These are phyloP conservation scores for Papilio polyxenes DNA, from an alignment of 1,140 invertebrate species.

Conservation along the genomic window DNA sequence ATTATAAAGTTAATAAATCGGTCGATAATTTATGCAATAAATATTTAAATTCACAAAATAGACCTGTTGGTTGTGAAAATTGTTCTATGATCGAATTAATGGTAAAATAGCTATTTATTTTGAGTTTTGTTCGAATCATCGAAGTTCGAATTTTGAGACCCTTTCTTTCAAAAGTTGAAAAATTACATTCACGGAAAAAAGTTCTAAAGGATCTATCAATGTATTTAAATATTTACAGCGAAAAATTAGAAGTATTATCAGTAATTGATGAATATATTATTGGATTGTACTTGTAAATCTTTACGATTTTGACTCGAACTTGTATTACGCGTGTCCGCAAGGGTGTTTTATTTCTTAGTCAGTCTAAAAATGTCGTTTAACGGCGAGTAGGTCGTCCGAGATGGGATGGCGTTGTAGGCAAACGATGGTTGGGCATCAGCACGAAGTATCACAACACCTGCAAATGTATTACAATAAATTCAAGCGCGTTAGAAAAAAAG, in stretches of 20 bases:
- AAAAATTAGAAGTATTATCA: not conserved
- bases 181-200: not conserved
- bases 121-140: too few relatives aligned
- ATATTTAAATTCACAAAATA: slow-evolving; percentile 19
- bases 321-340: slow-evolving; percentile 34
- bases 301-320: slow-evolving; percentile 40
- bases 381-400: slow-evolving; percentile 83
- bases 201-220: not conserved
- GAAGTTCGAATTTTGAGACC: too few relatives aligned
- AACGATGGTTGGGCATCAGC: slow-evolving; percentile 87
- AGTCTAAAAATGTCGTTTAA: slow-evolving; percentile 80
- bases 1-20: not conserved
- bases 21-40: not conserved
- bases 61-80: too few relatives aligned
- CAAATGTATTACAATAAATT: slow-evolving; percentile 45
- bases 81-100: too few relatives aligned
- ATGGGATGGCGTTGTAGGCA: slow-evolving; percentile 79
- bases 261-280: slow-evolving; percentile 39
- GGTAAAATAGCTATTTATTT: not conserved
- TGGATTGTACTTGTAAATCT: slow-evolving; percentile 63
- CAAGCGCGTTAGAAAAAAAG: not conserved
- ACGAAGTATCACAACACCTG: slow-evolving; percentile 90
- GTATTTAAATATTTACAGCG: slow-evolving; percentile 1
- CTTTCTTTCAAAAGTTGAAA: too few relatives aligned
- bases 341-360: slow-evolving; percentile 59